These are phyloP conservation scores for Fulica atra DNA, from an alignment of 2,113 vertebrate genomes.

Conservation along the genomic window DNA sequence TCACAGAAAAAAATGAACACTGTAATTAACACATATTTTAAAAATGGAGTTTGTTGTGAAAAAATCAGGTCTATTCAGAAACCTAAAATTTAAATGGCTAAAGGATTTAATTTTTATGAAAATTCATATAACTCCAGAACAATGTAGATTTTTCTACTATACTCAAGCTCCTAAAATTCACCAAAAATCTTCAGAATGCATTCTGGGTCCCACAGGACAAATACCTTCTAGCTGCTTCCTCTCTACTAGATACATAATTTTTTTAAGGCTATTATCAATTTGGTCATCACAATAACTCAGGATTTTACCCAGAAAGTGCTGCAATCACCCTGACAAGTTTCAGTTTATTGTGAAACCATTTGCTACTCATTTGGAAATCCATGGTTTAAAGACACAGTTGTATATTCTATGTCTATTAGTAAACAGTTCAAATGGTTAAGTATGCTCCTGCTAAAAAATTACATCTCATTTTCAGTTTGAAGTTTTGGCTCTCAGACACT, in stretches of 20 bases:
- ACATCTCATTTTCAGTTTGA: conserved; percentile 15
- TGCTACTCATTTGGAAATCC: neutral
- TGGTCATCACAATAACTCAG: neutral
- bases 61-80: neutral
- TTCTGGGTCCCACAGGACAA: neutral
- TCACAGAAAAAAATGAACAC: neutral
- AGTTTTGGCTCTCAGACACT: conserved; percentile 13
- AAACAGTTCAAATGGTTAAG: neutral
- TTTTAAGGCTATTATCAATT: neutral
- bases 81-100: neutral
- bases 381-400: neutral
- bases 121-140: neutral
- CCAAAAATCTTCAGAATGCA: neutral
- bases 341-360: neutral
- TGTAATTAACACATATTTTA: neutral
- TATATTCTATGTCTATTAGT: neutral
- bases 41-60: neutral
- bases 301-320: neutral
- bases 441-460: neutral
- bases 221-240: neutral
- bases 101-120: neutral
- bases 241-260: neutral
- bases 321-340: neutral
- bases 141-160: neutral
- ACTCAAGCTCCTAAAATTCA: neutral